phyloP scores from a whole-genome alignment of 2,797 vertebrate genomes.

The Pterois miles region DNA sequence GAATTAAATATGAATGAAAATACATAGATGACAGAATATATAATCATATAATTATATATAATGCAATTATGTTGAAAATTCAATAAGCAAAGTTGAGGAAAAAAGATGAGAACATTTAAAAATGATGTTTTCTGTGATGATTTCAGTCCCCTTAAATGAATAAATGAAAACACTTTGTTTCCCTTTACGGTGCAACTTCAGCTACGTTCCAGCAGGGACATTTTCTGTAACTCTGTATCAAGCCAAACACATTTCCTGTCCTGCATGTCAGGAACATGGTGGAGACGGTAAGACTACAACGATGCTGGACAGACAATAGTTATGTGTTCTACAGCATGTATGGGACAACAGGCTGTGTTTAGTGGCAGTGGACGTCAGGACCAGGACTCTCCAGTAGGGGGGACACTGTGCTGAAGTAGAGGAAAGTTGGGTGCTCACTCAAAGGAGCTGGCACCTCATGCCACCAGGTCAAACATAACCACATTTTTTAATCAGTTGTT shows the following conservation, averaged over 20 bases:
- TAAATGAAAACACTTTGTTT: not conserved
- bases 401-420: not conserved
- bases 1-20: no score
- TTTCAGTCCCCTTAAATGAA: not conserved
- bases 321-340: slow-evolving; percentile 4
- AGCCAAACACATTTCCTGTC: not conserved
- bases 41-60: no score
- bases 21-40: no score
- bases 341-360: slow-evolving; percentile 1
- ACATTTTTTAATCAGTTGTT: not conserved
- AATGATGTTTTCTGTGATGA: not conserved
- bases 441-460: not conserved
- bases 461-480: not conserved
- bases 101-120: not conserved
- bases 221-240: not conserved
- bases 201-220: not conserved
- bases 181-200: not conserved
- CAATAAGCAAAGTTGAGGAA: not conserved
- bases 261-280: not conserved
- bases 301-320: slow-evolving; percentile 2
- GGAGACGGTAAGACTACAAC: not conserved
- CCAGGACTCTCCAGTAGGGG: not conserved
- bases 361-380: not conserved
- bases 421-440: not conserved
- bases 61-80: not conserved